These are phyloP conservation scores for Maniola hyperantus DNA, from an alignment of 2,888 invertebrate species.

Conservation along the genomic window DNA sequence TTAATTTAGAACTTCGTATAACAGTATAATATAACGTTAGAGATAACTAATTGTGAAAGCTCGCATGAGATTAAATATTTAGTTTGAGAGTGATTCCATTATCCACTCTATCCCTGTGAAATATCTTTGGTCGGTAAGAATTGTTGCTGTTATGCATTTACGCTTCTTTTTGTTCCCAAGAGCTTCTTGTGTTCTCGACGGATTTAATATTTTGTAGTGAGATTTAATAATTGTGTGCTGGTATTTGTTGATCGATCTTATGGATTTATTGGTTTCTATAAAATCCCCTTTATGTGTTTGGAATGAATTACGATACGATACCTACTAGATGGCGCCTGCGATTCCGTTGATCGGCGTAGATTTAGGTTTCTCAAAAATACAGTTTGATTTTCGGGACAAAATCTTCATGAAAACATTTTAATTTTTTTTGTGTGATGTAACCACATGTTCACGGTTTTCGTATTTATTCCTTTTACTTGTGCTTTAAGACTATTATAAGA, in stretches of 20 bases:
- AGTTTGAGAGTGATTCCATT: background rate
- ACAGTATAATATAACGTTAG: too few relatives aligned
- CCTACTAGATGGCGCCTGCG: too few relatives aligned
- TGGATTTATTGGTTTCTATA: background rate
- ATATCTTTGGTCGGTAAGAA: constrained; percentile 37
- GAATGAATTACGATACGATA: background rate
- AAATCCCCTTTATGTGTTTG: background rate
- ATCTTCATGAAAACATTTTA: too few relatives aligned
- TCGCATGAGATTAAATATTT: background rate
- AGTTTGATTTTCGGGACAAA: too few relatives aligned
- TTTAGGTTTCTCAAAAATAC: too few relatives aligned
- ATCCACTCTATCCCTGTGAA: background rate
- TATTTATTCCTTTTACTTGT: too few relatives aligned
- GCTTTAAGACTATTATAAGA: too few relatives aligned
- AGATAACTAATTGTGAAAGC: too few relatives aligned
- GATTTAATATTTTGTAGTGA: constrained; percentile 13
- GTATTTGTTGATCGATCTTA: background rate
- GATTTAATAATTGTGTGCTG: constrained; percentile 10
- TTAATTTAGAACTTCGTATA: background rate
- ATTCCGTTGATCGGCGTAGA: too few relatives aligned
- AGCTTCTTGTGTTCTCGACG: constrained; percentile 6
- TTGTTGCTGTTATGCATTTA: constrained; percentile 45
- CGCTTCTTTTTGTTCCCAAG: constrained; percentile 23
- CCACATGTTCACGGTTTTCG: too few relatives aligned
- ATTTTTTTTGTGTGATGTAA: too few relatives aligned